Base-by-base conservation (phyloP, 2,113 vertebrate species). In the Gracilinanus agilis region DNA sequence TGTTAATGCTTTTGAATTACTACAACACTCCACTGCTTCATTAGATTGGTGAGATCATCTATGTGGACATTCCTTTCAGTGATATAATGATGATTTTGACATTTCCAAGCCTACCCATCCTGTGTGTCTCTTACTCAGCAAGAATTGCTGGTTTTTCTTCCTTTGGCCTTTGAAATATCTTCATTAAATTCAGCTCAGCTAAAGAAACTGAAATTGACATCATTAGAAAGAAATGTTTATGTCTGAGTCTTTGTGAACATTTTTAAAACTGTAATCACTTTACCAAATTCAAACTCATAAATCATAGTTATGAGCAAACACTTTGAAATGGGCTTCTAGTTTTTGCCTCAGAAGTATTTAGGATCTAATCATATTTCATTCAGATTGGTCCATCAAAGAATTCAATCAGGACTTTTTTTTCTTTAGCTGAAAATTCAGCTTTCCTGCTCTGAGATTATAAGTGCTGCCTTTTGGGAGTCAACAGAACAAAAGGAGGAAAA, bases 401-500 rank as follows among this genome's bases (percentile, higher is more conserved):
- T 93, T 40, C 96, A 94, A 95, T 40, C 44, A 92, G 91, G 93
- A 95, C 91, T 94, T 58, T 97, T 40, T 83, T 83, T 95, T 97
- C 97, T 97, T 4, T 92, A 96, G 97, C 89, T 97, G 96, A 92
- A 97, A 97, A 95, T 44, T n/a, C 94, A 88, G 53, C 93, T 93
- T 98, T 98, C 98, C 98, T 97, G 98, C 96, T 96, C 96, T 97
- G 92, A 54, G 91, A 97, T 93, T 96, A 91, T 95, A 97, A 95
- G 92, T 96, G 96, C 91, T 96, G 96, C n/a, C 96, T 92, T 55
- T 16, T 40, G 95, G 97, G 97, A 94, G 95, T 44, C 44, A 0
- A 34, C 56, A 53, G 95, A 98, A 99, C 99, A 99, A 99, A 99
- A 98, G 98, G 96, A 99, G 99, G 99, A 99, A 99, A 99, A 98